A percentile compares a stretch with the other conserved stretches of the same genome.
Evolutionary conservation across 1,140 invertebrate genomes (phyloP).

Genomic region (Streblospio benedicti): DNA sequence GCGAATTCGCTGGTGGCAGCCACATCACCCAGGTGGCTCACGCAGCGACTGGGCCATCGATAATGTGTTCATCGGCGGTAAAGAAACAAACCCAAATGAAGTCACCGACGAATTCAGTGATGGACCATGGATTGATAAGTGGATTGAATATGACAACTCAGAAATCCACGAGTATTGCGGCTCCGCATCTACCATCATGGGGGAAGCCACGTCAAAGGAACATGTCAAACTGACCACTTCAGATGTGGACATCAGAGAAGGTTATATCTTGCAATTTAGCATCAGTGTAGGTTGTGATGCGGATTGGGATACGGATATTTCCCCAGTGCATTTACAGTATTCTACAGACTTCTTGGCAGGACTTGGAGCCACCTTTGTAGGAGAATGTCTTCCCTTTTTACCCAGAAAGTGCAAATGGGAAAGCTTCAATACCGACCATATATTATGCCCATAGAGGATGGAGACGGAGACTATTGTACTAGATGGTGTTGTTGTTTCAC

Average conservation of each 20-base stretch:
- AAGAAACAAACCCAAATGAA: slow-evolving; percentile 26
- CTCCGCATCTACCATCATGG: slow-evolving; percentile 17
- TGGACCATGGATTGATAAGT: not conserved
- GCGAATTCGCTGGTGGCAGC: slow-evolving; percentile 47
- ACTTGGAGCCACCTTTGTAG: slow-evolving; percentile 41
- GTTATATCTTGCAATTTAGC: slow-evolving; percentile 35
- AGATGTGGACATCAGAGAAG: slow-evolving; percentile 29
- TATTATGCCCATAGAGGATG: slow-evolving; percentile 34
- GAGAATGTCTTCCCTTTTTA: slow-evolving; percentile 37
- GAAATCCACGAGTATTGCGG: slow-evolving; percentile 4
- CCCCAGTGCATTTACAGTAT: slow-evolving; percentile 44
- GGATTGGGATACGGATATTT: slow-evolving; percentile 21
- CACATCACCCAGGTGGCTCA: slow-evolving; percentile 28
- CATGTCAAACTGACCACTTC: slow-evolving; percentile 30
- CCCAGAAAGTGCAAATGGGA: slow-evolving; percentile 34
- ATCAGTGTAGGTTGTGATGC: slow-evolving; percentile 39
- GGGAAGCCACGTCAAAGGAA: slow-evolving; percentile 25
- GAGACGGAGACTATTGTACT: slow-evolving; percentile 41
- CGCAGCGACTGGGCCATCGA: slow-evolving; percentile 48
- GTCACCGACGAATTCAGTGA: slow-evolving; percentile 20
- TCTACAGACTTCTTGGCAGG: slow-evolving; percentile 45
- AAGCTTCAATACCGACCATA: slow-evolving; percentile 28
- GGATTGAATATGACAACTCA: slow-evolving; percentile 1
- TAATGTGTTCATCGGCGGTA: slow-evolving; percentile 45
- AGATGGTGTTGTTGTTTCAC: slow-evolving; percentile 37